phyloP scores from a whole-genome alignment of 2,888 invertebrate genomes.

The Nymphalis polychloros region DNA sequence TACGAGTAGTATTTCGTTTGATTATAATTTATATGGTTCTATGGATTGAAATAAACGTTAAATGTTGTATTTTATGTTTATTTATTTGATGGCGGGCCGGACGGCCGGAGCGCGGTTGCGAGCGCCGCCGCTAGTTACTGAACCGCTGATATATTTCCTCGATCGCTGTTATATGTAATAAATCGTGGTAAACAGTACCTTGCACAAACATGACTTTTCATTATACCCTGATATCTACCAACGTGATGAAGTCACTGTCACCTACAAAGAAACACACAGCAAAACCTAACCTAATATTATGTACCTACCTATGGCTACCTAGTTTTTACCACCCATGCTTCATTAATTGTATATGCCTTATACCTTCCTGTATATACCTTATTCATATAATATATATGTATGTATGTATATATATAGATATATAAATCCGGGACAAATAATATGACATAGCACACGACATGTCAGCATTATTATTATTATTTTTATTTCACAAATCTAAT shows the following conservation, averaged over 20 bases:
- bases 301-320: too few relatives aligned
- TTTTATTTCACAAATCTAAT: not conserved
- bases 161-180: slow-evolving; percentile 69
- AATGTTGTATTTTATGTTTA: slow-evolving; percentile 74
- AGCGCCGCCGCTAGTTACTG: slow-evolving; percentile 31
- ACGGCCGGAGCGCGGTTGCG: slow-evolving; percentile 35
- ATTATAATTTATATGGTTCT: slow-evolving; percentile 78
- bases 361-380: too few relatives aligned
- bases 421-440: too few relatives aligned
- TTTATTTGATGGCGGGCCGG: slow-evolving; percentile 54
- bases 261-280: not conserved
- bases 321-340: too few relatives aligned
- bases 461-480: not conserved
- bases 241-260: not conserved
- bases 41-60: slow-evolving; percentile 81
- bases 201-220: slow-evolving; percentile 65
- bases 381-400: too few relatives aligned
- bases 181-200: slow-evolving; percentile 67
- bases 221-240: slow-evolving; percentile 42
- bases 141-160: slow-evolving; percentile 58
- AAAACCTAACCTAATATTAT: too few relatives aligned
- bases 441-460: not conserved
- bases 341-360: too few relatives aligned
- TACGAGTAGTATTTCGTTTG: slow-evolving; percentile 75
- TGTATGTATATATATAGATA: too few relatives aligned